Evolutionary conservation across 2,113 vertebrate genomes (phyloP).

Genomic region (Oncorhynchus kisutch): DNA sequence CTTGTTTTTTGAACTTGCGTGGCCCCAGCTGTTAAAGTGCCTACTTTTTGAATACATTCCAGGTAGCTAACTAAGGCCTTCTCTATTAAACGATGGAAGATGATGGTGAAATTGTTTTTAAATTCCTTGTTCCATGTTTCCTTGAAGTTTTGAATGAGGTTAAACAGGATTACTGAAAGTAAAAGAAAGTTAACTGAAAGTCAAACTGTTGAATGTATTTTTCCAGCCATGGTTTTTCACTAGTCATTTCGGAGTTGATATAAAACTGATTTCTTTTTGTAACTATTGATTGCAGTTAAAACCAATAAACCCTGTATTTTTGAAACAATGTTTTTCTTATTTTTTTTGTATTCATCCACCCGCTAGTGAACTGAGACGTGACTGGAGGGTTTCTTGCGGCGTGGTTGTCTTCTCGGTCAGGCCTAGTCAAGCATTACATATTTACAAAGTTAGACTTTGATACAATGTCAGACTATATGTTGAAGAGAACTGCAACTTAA

Average conservation of each 20-base stretch:
- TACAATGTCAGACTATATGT: neutral
- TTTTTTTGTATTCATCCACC: slow-evolving; percentile 46
- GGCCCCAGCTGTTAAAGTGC: slow-evolving; percentile 74
- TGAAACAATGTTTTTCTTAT: slow-evolving; percentile 71
- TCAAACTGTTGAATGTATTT: slow-evolving; percentile 97
- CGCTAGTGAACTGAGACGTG: slow-evolving; percentile 70
- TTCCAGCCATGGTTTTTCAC: slow-evolving; percentile 80
- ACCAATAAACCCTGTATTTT: slow-evolving; percentile 98
- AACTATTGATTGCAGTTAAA: slow-evolving; percentile 99
- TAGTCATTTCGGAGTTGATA: slow-evolving; percentile 96
- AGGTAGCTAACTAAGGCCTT: slow-evolving; percentile 71
- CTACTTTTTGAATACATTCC: slow-evolving; percentile 93
- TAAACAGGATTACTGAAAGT: slow-evolving; percentile 88
- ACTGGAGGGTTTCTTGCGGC: slow-evolving; percentile 53
- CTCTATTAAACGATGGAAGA: slow-evolving; percentile 72
- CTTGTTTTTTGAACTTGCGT: slow-evolving; percentile 58
- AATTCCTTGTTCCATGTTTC: slow-evolving; percentile 83
- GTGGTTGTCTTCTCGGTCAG: no score
- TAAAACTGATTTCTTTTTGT: slow-evolving; percentile 88
- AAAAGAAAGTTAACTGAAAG: slow-evolving; percentile 84
- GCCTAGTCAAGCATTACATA: no score
- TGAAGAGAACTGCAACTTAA: neutral
- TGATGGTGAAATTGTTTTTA: slow-evolving; percentile 69
- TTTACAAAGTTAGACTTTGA: neutral
- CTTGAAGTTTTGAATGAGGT: slow-evolving; percentile 71